phyloP scores from a whole-genome alignment of 2,888 invertebrate genomes.

The Notodonta dromedarius region DNA sequence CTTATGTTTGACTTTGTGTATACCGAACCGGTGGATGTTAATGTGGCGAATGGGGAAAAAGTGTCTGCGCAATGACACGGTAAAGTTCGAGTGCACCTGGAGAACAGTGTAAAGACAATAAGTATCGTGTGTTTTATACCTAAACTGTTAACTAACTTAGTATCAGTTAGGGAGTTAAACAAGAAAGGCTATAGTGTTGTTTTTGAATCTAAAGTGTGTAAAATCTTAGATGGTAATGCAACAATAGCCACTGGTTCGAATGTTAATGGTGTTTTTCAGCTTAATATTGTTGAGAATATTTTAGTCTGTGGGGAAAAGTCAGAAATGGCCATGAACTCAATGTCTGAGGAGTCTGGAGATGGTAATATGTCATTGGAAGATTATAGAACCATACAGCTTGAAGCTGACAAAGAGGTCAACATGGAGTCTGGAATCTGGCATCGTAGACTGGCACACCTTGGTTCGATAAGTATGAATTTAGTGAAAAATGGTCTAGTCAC shows the following conservation, averaged over 20 bases:
- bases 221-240: slow-evolving; percentile 14
- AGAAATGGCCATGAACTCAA: neutral
- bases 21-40: slow-evolving; percentile 2
- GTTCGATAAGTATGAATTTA: slow-evolving; percentile 18
- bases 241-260: slow-evolving; percentile 15
- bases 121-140: slow-evolving; percentile 21
- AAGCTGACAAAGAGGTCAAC: neutral
- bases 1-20: slow-evolving; percentile 3
- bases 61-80: slow-evolving; percentile 10
- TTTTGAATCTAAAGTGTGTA: slow-evolving; percentile 13
- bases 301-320: neutral
- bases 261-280: slow-evolving; percentile 18
- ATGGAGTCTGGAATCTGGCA: slow-evolving; percentile 20
- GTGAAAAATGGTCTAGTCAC: slow-evolving; percentile 20
- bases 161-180: slow-evolving; percentile 19
- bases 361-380: neutral
- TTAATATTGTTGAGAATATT: slow-evolving; percentile 10
- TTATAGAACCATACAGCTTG: neutral
- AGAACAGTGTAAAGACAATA: slow-evolving; percentile 13
- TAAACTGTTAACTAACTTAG: slow-evolving; percentile 16
- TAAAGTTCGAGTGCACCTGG: slow-evolving; percentile 10
- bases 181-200: slow-evolving; percentile 15
- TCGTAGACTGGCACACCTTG: slow-evolving; percentile 21
- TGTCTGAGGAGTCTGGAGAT: neutral
- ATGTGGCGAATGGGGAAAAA: slow-evolving; percentile 14